phyloP scores from a whole-genome alignment of 2,113 vertebrate genomes.

The Zapus hudsonius region DNA sequence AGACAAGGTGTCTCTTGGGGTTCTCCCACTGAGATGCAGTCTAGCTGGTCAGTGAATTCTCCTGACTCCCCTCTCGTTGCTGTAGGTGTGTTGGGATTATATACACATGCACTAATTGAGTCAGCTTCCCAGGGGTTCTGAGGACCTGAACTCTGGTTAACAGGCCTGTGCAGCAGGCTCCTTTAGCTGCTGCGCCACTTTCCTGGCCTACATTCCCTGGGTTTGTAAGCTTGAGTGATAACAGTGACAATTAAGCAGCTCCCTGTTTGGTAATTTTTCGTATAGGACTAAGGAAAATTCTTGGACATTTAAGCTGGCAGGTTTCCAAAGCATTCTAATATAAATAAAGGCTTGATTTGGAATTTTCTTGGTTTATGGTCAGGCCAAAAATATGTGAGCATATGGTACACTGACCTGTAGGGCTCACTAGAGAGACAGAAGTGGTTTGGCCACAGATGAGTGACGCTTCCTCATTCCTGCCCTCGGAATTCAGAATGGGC shows the following conservation, averaged over 20 bases:
- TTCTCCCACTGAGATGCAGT: too few relatives aligned
- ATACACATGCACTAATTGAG: too few relatives aligned
- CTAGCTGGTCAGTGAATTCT: too few relatives aligned
- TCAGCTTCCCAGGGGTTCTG: too few relatives aligned
- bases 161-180: too few relatives aligned
- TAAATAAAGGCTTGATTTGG: background rate
- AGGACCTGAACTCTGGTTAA: too few relatives aligned
- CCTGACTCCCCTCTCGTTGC: too few relatives aligned
- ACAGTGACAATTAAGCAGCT: background rate
- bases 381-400: background rate
- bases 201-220: background rate
- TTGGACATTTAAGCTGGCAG: background rate
- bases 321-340: background rate
- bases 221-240: background rate
- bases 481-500: background rate
- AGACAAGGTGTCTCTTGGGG: too few relatives aligned
- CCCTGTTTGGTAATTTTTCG: fast-evolving
- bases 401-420: background rate
- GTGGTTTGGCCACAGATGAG: background rate
- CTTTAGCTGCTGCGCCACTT: too few relatives aligned
- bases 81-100: too few relatives aligned
- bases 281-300: background rate
- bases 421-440: too few relatives aligned
- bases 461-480: too few relatives aligned
- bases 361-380: fast-evolving